A percentile compares a stretch with the other conserved stretches of the same genome.
Evolutionary conservation across 2,888 invertebrate species (phyloP).

Genomic region (Taphrorychus bicolor): DNA sequence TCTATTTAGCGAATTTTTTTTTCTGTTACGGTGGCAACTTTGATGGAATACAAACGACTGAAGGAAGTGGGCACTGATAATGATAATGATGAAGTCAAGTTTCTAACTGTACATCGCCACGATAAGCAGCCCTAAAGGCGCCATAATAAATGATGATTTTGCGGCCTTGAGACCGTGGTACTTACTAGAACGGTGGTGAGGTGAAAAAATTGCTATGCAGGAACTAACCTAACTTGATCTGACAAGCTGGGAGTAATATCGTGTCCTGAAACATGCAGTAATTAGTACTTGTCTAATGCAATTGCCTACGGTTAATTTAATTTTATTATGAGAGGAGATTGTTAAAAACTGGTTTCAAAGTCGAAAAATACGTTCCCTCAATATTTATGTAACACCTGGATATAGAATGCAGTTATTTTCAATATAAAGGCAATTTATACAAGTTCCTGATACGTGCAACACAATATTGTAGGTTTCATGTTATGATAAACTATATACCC

Average conservation of each 20-base stretch:
- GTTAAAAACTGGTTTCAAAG: neutral
- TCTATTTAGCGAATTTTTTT: constrained; percentile 23
- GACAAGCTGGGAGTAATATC: neutral
- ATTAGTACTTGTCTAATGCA: neutral
- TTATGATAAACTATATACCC: constrained; percentile 1
- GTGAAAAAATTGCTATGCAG: neutral
- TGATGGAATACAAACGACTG: constrained; percentile 21
- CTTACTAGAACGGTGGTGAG: neutral
- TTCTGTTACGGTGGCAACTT: constrained; percentile 6
- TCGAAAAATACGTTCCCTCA: neutral
- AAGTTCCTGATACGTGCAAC: neutral
- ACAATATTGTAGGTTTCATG: constrained; percentile 1
- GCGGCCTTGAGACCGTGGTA: neutral
- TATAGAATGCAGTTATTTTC: neutral
- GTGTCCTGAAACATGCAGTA: neutral
- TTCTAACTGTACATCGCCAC: neutral
- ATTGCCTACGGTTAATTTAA: neutral
- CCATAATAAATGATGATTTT: neutral
- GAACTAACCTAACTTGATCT: neutral
- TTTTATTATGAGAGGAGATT: neutral
- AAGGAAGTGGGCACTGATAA: constrained; percentile 18
- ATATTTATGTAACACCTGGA: neutral
- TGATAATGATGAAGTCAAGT: neutral
- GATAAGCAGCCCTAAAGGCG: neutral
- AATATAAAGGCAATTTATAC: neutral